Conservation (phyloP, 2,888 invertebrate genomes). For the Drosophila tanythrix region DNA sequence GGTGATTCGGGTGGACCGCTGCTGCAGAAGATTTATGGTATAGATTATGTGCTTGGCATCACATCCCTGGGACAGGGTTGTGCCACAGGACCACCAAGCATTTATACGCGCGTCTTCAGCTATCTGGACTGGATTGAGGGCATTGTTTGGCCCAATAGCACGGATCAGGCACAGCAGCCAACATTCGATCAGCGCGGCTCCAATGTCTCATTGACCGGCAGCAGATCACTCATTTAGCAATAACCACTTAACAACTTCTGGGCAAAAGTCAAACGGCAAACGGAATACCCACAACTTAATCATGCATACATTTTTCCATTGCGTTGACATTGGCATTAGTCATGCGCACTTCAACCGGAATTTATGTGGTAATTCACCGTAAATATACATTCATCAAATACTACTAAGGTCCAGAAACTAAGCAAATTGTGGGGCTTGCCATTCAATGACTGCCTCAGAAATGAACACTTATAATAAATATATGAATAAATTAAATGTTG, state of each 20-base stretch:
- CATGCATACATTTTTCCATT: background rate
- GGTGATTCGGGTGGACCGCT: constrained; percentile 71
- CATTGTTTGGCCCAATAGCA: constrained; percentile 70
- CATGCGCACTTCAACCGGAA: background rate
- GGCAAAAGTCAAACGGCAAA: background rate
- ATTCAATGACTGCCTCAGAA: background rate
- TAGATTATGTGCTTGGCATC: constrained; percentile 52
- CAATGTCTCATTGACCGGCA: background rate
- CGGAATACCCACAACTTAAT: background rate
- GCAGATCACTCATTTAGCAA: background rate
- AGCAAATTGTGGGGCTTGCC: background rate
- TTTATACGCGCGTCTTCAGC: constrained; percentile 76
- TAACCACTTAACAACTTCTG: background rate
- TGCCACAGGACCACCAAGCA: constrained; percentile 73
- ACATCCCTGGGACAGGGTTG: constrained; percentile 78
- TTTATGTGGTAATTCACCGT: background rate
- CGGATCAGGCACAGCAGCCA: constrained; percentile 7
- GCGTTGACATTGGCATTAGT: background rate
- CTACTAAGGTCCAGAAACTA: too few species aligned
- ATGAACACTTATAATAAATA: too few species aligned
- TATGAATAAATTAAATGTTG: background rate
- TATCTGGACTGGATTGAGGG: constrained; percentile 79
- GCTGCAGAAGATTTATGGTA: constrained; percentile 10
- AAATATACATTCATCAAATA: background rate
- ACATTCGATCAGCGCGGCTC: constrained; percentile 46